Evolutionary conservation across 2,888 invertebrate genomes (phyloP).

Genomic region (Fragum sueziense): DNA sequence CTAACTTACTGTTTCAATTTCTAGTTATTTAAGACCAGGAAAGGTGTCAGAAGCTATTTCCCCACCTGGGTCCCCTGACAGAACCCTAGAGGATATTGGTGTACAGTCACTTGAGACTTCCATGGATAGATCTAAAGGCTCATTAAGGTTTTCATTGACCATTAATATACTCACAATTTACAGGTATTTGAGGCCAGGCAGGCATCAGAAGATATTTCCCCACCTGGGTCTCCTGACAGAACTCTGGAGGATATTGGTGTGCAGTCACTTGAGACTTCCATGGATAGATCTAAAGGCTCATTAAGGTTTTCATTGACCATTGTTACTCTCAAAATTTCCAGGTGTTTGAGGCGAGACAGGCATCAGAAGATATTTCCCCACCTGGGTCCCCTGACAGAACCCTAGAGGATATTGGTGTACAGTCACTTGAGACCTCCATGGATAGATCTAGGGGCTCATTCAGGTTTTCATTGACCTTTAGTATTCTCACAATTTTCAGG

Average conservation of each 20-base stretch:
- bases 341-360: slow-evolving; percentile 27
- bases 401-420: slow-evolving; percentile 47
- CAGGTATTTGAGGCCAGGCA: slow-evolving; percentile 33
- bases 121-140: slow-evolving; percentile 54
- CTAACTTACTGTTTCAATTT: neutral
- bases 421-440: slow-evolving; percentile 53
- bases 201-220: slow-evolving; percentile 23
- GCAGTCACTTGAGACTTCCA: slow-evolving; percentile 52
- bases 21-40: neutral
- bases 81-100: slow-evolving; percentile 50
- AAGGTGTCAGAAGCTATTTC: slow-evolving; percentile 28
- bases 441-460: slow-evolving; percentile 57
- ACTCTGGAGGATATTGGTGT: slow-evolving; percentile 52
- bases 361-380: slow-evolving; percentile 26
- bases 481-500: no score
- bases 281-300: slow-evolving; percentile 54
- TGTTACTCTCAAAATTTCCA: no score
- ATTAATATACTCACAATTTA: no score
- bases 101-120: slow-evolving; percentile 54
- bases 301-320: no score
- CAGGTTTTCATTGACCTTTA: no score
- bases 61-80: slow-evolving; percentile 32
- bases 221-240: slow-evolving; percentile 34
- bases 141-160: no score
- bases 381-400: slow-evolving; percentile 41